Base-by-base conservation (phyloP, 1,140 invertebrate species). In the Limonius californicus region DNA sequence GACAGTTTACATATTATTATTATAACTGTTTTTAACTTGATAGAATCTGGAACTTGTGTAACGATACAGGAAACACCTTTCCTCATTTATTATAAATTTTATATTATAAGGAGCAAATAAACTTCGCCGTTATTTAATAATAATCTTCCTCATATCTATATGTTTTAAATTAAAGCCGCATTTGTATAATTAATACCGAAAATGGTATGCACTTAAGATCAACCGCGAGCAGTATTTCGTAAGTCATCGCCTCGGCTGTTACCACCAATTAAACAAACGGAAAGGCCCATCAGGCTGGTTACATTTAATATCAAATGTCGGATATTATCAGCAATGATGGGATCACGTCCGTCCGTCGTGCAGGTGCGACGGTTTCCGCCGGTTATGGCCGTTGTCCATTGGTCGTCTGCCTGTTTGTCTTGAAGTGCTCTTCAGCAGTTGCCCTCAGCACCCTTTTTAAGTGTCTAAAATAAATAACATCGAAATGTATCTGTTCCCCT, bases 401-500 rank as follows among this genome's bases (percentile, higher is more conserved):
- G 6, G 14, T 55, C 11, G 30, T 23, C 42, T 7, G 20, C 6
- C 12, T 35, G 14, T 55, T 55, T 55, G 14, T 30, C 15, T 19
- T 39, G 1, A 58, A 58, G 57, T 35, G 45, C 45, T 50, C 45
- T 50, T 21, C 15, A 50, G 12, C 45, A 18, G 45, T 53, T 39
- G 19, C 43, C 45, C 19, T 20, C 20, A 54, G 23, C 53, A 30
- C 32, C 19, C 20, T 50, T 39, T 43, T 47, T 21, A 7, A 20
- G 50, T 57, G 43, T 47, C 30, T 50, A 56, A 47, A 62, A 62
- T 62, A 62, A 62, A 62, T 62, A 62, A 62, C 30, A 47, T 47
- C 35, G 54, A 62, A 62, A 62, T 47, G 35, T 56, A 57, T 56
- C 45, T 58, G 43, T 63, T 59, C 62, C 62, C 62, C 57, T 59